A percentile compares a stretch with the other conserved stretches of the same genome.
Conservation (phyloP, 2,888 invertebrate genomes). For the Diadegma fenestrale region DNA sequence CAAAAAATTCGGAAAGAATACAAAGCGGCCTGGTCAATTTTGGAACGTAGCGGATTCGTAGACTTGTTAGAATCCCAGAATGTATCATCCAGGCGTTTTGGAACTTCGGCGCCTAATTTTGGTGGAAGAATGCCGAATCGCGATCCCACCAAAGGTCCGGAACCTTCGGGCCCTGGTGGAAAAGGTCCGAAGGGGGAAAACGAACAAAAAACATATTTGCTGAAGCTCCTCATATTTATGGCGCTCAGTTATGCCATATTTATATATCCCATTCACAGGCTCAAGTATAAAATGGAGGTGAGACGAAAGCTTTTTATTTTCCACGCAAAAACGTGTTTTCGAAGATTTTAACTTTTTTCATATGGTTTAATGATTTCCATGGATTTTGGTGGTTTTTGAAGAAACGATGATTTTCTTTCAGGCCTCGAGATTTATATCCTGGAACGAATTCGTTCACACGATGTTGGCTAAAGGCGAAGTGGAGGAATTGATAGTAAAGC, state of each 20-base stretch:
- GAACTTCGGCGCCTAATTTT: conserved; percentile 65
- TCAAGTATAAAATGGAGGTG: conserved; percentile 64
- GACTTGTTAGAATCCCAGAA: conserved; percentile 29
- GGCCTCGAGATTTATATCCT: conserved; percentile 88
- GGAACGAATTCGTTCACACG: conserved; percentile 98
- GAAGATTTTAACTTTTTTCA: not conserved
- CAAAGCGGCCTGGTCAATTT: conserved; percentile 85
- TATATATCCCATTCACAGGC: conserved; percentile 60
- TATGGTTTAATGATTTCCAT: not conserved
- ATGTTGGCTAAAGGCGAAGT: conserved; percentile 98
- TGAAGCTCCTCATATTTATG: conserved; percentile 69
- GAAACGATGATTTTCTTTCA: conserved; percentile 12
- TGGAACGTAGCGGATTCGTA: conserved; percentile 69
- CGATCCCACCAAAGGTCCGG: conserved; percentile 49
- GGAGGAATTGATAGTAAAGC: conserved; percentile 93
- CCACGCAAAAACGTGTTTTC: not conserved
- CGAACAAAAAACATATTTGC: conserved; percentile 69
- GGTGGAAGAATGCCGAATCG: conserved; percentile 38
- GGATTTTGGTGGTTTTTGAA: not conserved
- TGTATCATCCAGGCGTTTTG: conserved; percentile 69
- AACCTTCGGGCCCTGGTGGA: conserved; percentile 70
- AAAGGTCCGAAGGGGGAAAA: conserved; percentile 73
- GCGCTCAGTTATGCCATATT: conserved; percentile 59
- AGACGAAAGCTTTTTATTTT: not conserved
- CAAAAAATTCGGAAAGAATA: conserved; percentile 86